Base-by-base conservation (phyloP, 2,113 vertebrate genomes). In the Ibidorhyncha struthersii region DNA sequence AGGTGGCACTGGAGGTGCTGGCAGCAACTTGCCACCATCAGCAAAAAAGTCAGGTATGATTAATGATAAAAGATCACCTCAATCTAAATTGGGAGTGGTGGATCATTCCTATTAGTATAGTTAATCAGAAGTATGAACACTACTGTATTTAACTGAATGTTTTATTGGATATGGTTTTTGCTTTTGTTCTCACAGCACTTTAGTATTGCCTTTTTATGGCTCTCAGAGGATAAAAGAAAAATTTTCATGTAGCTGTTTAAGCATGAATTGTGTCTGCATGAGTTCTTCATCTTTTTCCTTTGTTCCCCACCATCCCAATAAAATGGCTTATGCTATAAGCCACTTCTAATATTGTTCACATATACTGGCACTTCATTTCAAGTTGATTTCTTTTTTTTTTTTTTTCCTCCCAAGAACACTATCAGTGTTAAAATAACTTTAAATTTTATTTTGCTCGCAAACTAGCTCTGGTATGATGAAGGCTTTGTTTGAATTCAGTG, bases 1-100 rank as follows among this genome's bases (percentile, higher is more conserved):
- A 53, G 96, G 98, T 81, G 98, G 98, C 25, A n/a, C 96, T 91
- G 98, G 95, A 73, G 98, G 98, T 38, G 92, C 97, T 84, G 98
- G 99, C 41, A 98, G 99, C 97, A 99, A 98, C 96, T 98, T 99
- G 53, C 98, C 99, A 58, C 98, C 99, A 41, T 99, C 99, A 61
- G 99, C 99, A 96, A 99, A 99, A 97, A 99, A 99, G 96, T 99
- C 99, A 98, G 99, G 99, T 99, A 98, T 34, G 63, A 32, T 38
- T 50, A 36, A 50, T 40, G n/a, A 13, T 88, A 38, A 81, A 82
- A 87, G 43, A 83, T 50, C 0, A 6, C 8, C 19, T 77, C n/a
- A 27, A 9, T 45, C 29, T 67, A 49, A 82, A 43, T 29, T 36
- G 32, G 8, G 38, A 58, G 45, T n/a, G 32, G 29, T 25, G 45